Percentiles rank a stretch among this genome's conserved stretches.
These are phyloP conservation scores for Sympetrum striolatum DNA, from an alignment of 2,888 invertebrate species.

Conservation along the genomic window DNA sequence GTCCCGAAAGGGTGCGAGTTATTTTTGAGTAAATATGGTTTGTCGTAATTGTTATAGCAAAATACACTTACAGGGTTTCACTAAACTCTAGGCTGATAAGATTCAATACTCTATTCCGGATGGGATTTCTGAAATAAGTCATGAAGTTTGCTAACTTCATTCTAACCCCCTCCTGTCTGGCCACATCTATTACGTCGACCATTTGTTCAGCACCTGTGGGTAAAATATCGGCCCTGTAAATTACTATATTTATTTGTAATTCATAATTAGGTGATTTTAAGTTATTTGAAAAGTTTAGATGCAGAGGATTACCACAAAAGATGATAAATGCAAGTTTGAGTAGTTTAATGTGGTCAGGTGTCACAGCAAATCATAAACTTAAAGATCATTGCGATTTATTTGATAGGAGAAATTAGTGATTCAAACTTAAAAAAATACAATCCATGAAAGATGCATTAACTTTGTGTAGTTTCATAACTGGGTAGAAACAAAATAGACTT, in stretches of 20 bases:
- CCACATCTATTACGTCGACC: slow-evolving; percentile 88
- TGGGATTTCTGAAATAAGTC: slow-evolving; percentile 77
- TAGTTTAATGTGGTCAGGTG: too few species aligned
- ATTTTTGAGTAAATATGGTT: too few species aligned
- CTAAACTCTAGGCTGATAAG: slow-evolving; percentile 90
- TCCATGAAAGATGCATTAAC: not conserved
- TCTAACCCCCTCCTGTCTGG: slow-evolving; percentile 77
- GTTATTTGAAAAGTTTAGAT: too few species aligned
- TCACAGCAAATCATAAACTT: too few species aligned
- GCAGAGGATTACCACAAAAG: too few species aligned
- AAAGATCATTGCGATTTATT: too few species aligned
- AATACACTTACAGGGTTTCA: slow-evolving; percentile 74
- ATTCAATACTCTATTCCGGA: slow-evolving; percentile 74
- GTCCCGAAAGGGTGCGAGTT: too few species aligned
- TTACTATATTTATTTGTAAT: not conserved
- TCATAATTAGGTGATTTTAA: too few species aligned
- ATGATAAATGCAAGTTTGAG: too few species aligned
- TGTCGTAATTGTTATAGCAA: too few species aligned
- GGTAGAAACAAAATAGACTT: too few species aligned
- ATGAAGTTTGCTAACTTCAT: slow-evolving; percentile 86
- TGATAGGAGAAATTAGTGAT: not conserved
- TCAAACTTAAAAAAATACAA: not conserved
- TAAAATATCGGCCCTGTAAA: not conserved
- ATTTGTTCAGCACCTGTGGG: slow-evolving; percentile 66
- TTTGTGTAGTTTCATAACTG: too few species aligned